Evolutionary conservation across 2,888 invertebrate species (phyloP), one percentile per base, ranked within the genome.

Genomic region (Drosophila colorata): DNA sequence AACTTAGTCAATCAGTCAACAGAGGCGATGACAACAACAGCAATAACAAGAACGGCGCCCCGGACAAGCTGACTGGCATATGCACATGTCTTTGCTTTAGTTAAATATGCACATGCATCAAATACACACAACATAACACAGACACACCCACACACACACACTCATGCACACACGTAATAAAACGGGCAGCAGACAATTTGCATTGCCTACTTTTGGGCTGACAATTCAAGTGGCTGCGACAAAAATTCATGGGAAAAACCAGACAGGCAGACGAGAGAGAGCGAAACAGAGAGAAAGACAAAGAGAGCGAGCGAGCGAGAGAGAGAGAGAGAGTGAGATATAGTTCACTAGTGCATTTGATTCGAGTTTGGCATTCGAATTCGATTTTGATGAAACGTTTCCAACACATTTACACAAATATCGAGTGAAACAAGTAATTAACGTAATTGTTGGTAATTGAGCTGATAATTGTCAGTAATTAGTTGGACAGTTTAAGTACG

Each of bases 1-100:
- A 76, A 79, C 77, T 71, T 57, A 76, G 83, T 86, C 87, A 81
- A 83, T 82, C 87, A 87, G 84, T 86, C 85, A 80, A 57, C 63
- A 64, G 61, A 66, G 49, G 73, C 59, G 69, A 63, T 46, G 67
- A 59, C 52, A 60, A 68, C 63, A 65, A 53, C 41, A 59, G 14
- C 20, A 38, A 23, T 40, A 28, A 31, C 31, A 44, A 18, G 35
- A 35, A 40, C 16, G 16, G 33, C 4, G 11, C 1, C 33, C 46
- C 55, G 47, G 46, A 37, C 46, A 57, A 53, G n/a, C 51, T 59
- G 53, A 35, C 59, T 56, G 61, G 58, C 79, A 79, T 58, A 63
- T 69, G 78, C 61, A 66, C 53, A 78, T 73, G 78, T 65, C 78
- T 69, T 76, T 66, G 48, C 69, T 53, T 58, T 43, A 74, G 69